Evolutionary conservation across 2,888 invertebrate species (phyloP), one percentile per base, ranked within the genome.

Genomic region (Acleris laterana): DNA sequence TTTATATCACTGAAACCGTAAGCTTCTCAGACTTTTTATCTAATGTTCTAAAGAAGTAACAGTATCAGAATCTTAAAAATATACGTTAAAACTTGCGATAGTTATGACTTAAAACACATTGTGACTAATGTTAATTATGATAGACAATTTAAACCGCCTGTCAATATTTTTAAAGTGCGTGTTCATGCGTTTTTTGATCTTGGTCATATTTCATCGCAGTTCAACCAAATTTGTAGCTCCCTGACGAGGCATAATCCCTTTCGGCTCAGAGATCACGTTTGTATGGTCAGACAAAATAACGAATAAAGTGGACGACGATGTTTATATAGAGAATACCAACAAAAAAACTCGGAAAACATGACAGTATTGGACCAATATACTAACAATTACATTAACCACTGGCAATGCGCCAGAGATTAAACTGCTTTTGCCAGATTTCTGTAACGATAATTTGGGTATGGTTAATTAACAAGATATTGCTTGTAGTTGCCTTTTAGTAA

Each of bases 351-450:
- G 0, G 9, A 32, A 48, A 53, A 19, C 69, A 73, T 69, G 69
- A 71, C 71, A 75, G 68, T 38, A 66, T 62, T 66, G 42, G 68
- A 71, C 61, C 71, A 69, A 77, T 77, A 75, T 66, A 75, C 71
- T 74, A 77, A 79, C 81, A 81, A 81, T 81, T 74, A 81, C 73
- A 77, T 79, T 78, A 79, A 77, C 75, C 69, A 71, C 67, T 81
- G 81, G 81, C 73, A 16, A 5, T 0, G 19, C 50, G 75, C 78
- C 79, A 79, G 46, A 25, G 52, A 71, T 68, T 71, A 46, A 64
- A 70, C 70, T 61, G 62, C 61, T 68, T 28, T 63, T 68, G 68
- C 56, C 62, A 74, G 74, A 75, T 76, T 78, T 70, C 66, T 69
- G 65, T 73, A 75, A 73, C 72, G 71, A 74, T 70, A 60, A 70